Percentiles rank a stretch among this genome's conserved stretches.
Conservation (phyloP, 2,797 vertebrate genomes). For the Neosalanx taihuensis region DNA sequence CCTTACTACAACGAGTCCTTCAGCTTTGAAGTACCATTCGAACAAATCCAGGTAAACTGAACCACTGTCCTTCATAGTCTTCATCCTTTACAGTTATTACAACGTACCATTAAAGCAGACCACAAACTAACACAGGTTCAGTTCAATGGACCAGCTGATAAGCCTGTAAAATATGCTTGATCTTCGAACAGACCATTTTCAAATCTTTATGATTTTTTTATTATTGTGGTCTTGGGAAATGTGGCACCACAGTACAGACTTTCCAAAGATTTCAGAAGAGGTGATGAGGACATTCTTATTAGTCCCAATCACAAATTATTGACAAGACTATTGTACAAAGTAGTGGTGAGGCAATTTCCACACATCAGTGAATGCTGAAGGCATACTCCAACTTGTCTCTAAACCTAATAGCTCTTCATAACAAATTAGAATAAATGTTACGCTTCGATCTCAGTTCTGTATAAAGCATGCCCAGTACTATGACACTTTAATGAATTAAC, state of each 20-base stretch:
- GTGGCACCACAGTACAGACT: background rate
- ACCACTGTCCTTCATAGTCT: background rate
- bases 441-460: conserved; percentile 5
- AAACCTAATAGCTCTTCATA: conserved; percentile 16
- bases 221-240: background rate
- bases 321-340: conserved; percentile 32
- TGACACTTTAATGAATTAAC: background rate
- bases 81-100: conserved; percentile 12
- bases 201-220: background rate
- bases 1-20: conserved; percentile 99
- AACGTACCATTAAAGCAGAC: background rate
- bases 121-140: background rate
- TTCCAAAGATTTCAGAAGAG: background rate
- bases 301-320: conserved; percentile 30
- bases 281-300: background rate
- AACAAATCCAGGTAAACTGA: conserved; percentile 96
- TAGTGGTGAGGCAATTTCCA: conserved; percentile 33
- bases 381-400: conserved; percentile 1
- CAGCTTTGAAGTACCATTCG: conserved; percentile 99
- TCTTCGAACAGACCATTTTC: background rate
- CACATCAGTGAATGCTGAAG: conserved; percentile 24
- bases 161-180: background rate
- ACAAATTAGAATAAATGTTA: conserved; percentile 14
- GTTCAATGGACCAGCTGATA: background rate
- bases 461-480: background rate